Conservation (phyloP, 2,888 invertebrate genomes). For the Fragum sueziense region DNA sequence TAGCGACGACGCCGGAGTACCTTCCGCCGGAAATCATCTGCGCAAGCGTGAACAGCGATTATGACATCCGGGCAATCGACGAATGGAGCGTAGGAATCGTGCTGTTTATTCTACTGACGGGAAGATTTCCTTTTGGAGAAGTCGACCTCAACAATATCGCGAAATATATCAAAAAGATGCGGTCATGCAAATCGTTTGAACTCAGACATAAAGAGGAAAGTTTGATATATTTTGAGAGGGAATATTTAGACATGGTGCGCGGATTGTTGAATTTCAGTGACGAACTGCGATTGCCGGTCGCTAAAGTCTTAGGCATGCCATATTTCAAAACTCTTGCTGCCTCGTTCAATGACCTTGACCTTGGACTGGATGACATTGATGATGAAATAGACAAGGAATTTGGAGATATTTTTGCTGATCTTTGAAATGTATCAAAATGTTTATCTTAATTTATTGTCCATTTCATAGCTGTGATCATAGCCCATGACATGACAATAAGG, state of each 20-base stretch:
- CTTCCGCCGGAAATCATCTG: slow-evolving; percentile 62
- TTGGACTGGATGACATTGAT: slow-evolving; percentile 42
- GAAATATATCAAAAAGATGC: slow-evolving; percentile 58
- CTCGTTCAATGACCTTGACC: not conserved
- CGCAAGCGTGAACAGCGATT: slow-evolving; percentile 48
- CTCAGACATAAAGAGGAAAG: slow-evolving; percentile 55
- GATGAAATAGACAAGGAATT: slow-evolving; percentile 60
- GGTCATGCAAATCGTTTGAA: slow-evolving; percentile 42
- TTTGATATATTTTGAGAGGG: slow-evolving; percentile 50
- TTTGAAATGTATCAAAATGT: not conserved
- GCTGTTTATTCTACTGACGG: slow-evolving; percentile 56
- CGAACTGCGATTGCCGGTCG: slow-evolving; percentile 38
- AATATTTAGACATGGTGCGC: slow-evolving; percentile 53
- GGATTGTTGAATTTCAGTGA: slow-evolving; percentile 49
- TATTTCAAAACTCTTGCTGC: slow-evolving; percentile 31
- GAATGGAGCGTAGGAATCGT: slow-evolving; percentile 61
- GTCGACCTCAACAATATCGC: slow-evolving; percentile 55
- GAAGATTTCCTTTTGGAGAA: slow-evolving; percentile 59
- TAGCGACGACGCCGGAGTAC: slow-evolving; percentile 60
- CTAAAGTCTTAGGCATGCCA: slow-evolving; percentile 44
- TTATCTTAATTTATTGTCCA: too few relatives aligned
- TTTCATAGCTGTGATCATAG: too few relatives aligned
- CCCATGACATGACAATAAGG: too few relatives aligned
- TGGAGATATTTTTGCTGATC: slow-evolving; percentile 52
- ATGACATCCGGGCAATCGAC: slow-evolving; percentile 61